Percentiles rank a stretch among this genome's conserved stretches.
These are phyloP conservation scores for Pangasius djambal DNA, from an alignment of 2,797 vertebrate genomes.

Conservation along the genomic window DNA sequence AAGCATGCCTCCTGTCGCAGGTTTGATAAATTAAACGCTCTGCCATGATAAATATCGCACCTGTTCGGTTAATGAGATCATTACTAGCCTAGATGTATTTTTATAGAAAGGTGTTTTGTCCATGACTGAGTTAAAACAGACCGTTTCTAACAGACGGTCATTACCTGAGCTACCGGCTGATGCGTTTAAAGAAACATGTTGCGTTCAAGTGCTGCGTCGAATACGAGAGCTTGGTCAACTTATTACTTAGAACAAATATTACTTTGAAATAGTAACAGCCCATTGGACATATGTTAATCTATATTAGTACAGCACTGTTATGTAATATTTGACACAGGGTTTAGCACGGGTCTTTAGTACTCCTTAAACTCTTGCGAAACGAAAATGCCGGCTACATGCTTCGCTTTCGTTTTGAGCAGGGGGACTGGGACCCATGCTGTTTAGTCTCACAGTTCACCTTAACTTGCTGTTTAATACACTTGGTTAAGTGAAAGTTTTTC, in stretches of 20 bases:
- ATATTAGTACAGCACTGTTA: neutral
- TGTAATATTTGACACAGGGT: neutral
- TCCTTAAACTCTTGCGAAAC: neutral
- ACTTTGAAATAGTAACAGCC: neutral
- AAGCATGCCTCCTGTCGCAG: neutral
- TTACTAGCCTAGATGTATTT: neutral
- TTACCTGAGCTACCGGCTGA: neutral
- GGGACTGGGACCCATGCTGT: no score
- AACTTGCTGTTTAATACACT: neutral
- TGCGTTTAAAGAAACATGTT: neutral
- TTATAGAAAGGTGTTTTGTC: neutral
- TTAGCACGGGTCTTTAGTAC: neutral
- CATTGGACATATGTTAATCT: neutral
- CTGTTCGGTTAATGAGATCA: neutral
- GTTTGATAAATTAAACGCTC: neutral
- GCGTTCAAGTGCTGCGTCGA: neutral
- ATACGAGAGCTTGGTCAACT: no score
- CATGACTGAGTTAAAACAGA: no score
- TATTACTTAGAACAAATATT: neutral
- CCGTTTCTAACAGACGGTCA: neutral
- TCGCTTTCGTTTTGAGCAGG: neutral
- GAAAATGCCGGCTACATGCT: conserved; percentile 12
- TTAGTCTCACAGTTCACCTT: neutral
- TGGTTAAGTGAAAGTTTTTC: neutral
- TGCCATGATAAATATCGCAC: neutral